Evolutionary conservation across 2,888 invertebrate genomes (phyloP).

Genomic region (Taenaris catops): DNA sequence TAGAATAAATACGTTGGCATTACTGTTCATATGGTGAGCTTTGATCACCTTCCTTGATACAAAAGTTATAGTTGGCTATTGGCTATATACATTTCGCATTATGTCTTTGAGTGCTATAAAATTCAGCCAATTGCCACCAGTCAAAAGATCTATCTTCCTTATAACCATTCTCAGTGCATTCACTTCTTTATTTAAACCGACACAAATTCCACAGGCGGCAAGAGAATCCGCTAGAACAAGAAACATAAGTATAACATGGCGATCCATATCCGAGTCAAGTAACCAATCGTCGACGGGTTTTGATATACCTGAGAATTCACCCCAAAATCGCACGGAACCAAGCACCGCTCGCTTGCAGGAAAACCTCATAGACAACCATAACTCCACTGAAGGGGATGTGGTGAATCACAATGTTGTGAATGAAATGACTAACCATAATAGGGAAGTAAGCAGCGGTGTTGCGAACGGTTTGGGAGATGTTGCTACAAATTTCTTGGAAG

Average conservation of each 20-base stretch:
- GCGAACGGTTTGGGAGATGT: constrained; percentile 43
- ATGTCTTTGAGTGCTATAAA: too few relatives aligned
- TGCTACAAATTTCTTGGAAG: constrained; percentile 57
- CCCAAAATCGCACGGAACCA: constrained; percentile 31
- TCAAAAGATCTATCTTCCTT: too few relatives aligned
- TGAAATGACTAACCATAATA: constrained; percentile 35
- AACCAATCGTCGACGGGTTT: constrained; percentile 65
- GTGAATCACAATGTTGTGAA: constrained; percentile 37
- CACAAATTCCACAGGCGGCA: constrained; percentile 40
- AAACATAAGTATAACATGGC: constrained; percentile 72
- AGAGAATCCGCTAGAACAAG: constrained; percentile 51
- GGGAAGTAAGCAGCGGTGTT: constrained; percentile 27
- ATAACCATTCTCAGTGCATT: too few relatives aligned
- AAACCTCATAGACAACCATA: constrained; percentile 22
- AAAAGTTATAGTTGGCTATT: too few relatives aligned
- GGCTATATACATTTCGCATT: too few relatives aligned
- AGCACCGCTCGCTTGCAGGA: constrained; percentile 19
- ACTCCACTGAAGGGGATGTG: constrained; percentile 28
- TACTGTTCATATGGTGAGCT: too few relatives aligned
- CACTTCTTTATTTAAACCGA: too few relatives aligned
- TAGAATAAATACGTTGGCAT: too few relatives aligned
- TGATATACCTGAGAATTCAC: constrained; percentile 42
- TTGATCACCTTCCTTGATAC: too few relatives aligned
- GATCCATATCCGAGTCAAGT: constrained; percentile 70
- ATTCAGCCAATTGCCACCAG: too few relatives aligned